A percentile compares a stretch with the other conserved stretches of the same genome.
These are phyloP conservation scores for Echeneis naucrates DNA, from an alignment of 2,797 vertebrate genomes.

Conservation along the genomic window DNA sequence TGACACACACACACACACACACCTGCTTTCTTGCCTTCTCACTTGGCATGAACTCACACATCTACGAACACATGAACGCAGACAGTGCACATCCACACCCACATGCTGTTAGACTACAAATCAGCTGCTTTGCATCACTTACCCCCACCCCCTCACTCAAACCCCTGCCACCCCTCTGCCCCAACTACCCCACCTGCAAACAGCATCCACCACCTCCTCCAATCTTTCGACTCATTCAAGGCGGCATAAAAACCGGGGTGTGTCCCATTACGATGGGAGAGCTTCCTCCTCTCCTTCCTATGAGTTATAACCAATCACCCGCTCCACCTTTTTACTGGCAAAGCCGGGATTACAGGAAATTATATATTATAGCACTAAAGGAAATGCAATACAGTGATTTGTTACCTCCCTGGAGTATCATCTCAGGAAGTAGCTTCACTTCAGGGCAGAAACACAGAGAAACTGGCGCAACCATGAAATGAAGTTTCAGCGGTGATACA, in stretches of 20 bases:
- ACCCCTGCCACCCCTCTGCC: constrained; percentile 8
- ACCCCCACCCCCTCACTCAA: constrained; percentile 38
- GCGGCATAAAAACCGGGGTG: not conserved
- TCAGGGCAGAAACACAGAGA: not conserved
- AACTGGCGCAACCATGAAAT: not conserved
- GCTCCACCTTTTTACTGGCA: not conserved
- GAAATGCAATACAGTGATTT: constrained; percentile 7
- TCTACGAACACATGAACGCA: constrained; percentile 23
- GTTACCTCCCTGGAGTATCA: not conserved
- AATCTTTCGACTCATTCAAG: constrained; percentile 15
- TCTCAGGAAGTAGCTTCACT: constrained; percentile 2
- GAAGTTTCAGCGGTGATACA: not conserved
- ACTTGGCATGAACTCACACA: constrained; percentile 49
- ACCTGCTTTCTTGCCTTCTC: constrained; percentile 36
- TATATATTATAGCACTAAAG: too few species aligned
- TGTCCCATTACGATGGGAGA: not conserved
- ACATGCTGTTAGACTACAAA: constrained; percentile 59
- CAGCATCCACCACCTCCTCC: not conserved
- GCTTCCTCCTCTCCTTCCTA: not conserved
- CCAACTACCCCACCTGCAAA: constrained; percentile 27
- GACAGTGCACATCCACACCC: constrained; percentile 10
- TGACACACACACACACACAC: constrained; percentile 25
- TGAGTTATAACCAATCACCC: not conserved
- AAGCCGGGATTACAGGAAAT: constrained; percentile 3
- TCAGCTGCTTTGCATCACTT: constrained; percentile 68